Evolutionary conservation across 2,797 vertebrate species (phyloP).

Genomic region (Danio albolineatus): DNA sequence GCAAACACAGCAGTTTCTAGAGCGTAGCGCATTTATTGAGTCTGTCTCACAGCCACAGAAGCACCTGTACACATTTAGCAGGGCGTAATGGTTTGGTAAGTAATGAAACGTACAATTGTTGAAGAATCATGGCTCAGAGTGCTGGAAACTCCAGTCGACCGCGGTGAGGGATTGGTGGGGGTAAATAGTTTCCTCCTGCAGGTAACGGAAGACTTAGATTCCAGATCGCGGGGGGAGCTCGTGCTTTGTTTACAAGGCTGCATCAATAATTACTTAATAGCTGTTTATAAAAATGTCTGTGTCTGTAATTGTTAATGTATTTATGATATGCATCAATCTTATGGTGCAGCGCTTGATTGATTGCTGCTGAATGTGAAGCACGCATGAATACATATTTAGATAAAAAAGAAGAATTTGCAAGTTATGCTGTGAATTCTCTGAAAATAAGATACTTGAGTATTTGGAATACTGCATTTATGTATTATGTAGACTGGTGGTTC

Average conservation of each 20-base stretch:
- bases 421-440: background rate
- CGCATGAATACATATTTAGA: background rate
- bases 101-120: conserved; percentile 26
- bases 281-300: conserved; percentile 47
- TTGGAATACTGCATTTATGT: background rate
- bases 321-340: conserved; percentile 44
- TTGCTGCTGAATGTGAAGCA: background rate
- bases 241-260: conserved; percentile 40
- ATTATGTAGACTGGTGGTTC: background rate
- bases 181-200: conserved; percentile 31
- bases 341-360: background rate
- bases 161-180: background rate
- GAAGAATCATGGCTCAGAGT: background rate
- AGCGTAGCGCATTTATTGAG: background rate
- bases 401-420: background rate
- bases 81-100: conserved; percentile 12
- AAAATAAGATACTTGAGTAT: background rate
- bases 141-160: conserved; percentile 19
- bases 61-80: conserved; percentile 11
- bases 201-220: conserved; percentile 11
- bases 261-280: conserved; percentile 53
- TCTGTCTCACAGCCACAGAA: background rate
- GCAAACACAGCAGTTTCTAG: conserved; percentile 31
- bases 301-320: conserved; percentile 52
- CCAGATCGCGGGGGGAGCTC: background rate